Evolutionary conservation across 2,113 vertebrate genomes (phyloP).

Genomic region (Oncorhynchus clarkii): DNA sequence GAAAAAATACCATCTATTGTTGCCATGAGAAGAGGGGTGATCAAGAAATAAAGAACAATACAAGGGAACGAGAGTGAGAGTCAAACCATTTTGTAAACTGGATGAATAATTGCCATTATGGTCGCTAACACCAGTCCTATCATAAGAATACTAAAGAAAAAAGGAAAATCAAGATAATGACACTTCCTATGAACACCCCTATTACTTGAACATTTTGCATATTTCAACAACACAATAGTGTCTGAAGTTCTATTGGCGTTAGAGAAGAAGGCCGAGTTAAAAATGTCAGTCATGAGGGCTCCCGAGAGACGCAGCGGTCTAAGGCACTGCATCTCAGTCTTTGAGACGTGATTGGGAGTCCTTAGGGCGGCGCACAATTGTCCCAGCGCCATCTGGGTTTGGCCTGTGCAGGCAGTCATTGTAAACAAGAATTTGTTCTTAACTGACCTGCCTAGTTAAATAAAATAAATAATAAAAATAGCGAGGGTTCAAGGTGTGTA

Average conservation of each 20-base stretch:
- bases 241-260: no score
- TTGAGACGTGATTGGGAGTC: no score
- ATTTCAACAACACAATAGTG: background rate
- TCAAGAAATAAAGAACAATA: background rate
- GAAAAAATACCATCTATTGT: slow-evolving; percentile 64
- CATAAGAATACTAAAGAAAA: background rate
- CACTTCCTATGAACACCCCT: background rate
- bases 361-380: no score
- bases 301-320: no score
- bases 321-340: no score
- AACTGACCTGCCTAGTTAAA: no score
- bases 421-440: no score
- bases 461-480: no score
- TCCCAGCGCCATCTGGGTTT: no score
- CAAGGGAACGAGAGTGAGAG: background rate
- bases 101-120: background rate
- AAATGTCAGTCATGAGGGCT: no score
- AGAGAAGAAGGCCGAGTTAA: background rate
- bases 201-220: background rate
- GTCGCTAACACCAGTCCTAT: background rate
- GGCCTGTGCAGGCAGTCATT: no score
- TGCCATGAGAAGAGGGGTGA: slow-evolving; percentile 34
- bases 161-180: background rate
- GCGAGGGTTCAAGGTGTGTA: no score
- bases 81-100: background rate